Conservation (phyloP, 35 echinoderm and acorn worm species). For the Ophioderma brevispina region DNA sequence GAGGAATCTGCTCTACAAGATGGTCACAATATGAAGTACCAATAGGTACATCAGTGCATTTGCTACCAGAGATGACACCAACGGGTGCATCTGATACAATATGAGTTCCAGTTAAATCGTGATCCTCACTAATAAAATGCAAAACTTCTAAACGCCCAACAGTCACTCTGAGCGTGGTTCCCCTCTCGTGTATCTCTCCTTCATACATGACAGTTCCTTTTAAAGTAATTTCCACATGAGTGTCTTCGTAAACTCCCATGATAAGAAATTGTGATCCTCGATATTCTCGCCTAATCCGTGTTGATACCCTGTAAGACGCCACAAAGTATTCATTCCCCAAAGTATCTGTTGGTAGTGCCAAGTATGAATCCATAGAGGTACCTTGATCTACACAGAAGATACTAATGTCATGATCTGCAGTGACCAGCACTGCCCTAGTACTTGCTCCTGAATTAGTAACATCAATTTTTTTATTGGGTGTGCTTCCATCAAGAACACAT, state of each 20-base stretch:
- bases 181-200: constrained; percentile 14
- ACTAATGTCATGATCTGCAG: constrained; percentile 67
- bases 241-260: constrained; percentile 59
- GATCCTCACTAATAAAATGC: constrained; percentile 47
- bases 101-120: constrained; percentile 83
- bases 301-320: constrained; percentile 63
- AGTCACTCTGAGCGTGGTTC: constrained; percentile 19
- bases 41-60: constrained; percentile 84
- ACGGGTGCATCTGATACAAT: constrained; percentile 63
- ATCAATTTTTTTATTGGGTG: not conserved
- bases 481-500: not conserved
- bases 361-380: constrained; percentile 80
- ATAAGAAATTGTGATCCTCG: constrained; percentile 83
- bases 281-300: constrained; percentile 43
- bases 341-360: constrained; percentile 72
- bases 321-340: constrained; percentile 86
- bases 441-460: not conserved
- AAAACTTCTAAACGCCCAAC: constrained; percentile 53
- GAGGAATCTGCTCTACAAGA: constrained; percentile 74
- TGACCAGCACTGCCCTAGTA: constrained; percentile 49
- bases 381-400: constrained; percentile 74
- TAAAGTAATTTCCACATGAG: constrained; percentile 50
- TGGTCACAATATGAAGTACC: constrained; percentile 76
- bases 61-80: constrained; percentile 78
- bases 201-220: constrained; percentile 14